phyloP scores from a whole-genome alignment of 30 jellyfish, hydroid and myxozoan genomes.

The Calvadosia cruxmelitensis region DNA sequence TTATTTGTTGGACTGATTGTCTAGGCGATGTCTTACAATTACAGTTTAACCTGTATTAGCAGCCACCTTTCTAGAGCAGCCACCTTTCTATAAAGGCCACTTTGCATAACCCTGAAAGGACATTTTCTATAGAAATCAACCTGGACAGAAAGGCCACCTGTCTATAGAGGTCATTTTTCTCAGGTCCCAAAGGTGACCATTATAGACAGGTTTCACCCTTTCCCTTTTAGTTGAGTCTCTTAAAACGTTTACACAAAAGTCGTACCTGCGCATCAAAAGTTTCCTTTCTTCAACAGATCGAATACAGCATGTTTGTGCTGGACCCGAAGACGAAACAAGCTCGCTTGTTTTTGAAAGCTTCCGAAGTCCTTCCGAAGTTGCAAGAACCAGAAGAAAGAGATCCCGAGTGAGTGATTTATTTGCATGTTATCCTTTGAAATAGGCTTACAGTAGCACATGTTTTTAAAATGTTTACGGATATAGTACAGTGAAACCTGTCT shows the following conservation, averaged over 20 bases:
- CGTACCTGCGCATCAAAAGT: neutral
- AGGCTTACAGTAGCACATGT: too few relatives aligned
- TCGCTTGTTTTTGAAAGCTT: constrained; percentile 38
- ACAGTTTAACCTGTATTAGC: too few relatives aligned
- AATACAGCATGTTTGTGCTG: constrained; percentile 58
- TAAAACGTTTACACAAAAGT: neutral
- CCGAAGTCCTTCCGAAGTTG: constrained; percentile 52
- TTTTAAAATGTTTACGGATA: too few relatives aligned
- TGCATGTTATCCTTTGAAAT: neutral
- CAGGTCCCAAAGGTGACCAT: too few relatives aligned
- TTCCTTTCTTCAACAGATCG: constrained; percentile 38
- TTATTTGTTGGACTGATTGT: neutral
- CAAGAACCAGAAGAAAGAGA: constrained; percentile 70
- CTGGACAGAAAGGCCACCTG: too few relatives aligned
- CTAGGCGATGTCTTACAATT: neutral
- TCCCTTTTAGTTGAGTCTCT: neutral
- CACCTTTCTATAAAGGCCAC: too few relatives aligned
- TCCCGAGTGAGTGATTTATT: constrained; percentile 59
- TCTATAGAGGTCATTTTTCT: too few relatives aligned
- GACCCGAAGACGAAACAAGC: constrained; percentile 62
- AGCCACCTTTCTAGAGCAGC: too few relatives aligned
- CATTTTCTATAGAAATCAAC: too few relatives aligned
- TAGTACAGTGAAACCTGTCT: too few relatives aligned
- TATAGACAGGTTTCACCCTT: neutral
- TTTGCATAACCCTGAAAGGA: too few relatives aligned